Conservation (phyloP, 2,888 invertebrate genomes). For the Lypha dubia region DNA sequence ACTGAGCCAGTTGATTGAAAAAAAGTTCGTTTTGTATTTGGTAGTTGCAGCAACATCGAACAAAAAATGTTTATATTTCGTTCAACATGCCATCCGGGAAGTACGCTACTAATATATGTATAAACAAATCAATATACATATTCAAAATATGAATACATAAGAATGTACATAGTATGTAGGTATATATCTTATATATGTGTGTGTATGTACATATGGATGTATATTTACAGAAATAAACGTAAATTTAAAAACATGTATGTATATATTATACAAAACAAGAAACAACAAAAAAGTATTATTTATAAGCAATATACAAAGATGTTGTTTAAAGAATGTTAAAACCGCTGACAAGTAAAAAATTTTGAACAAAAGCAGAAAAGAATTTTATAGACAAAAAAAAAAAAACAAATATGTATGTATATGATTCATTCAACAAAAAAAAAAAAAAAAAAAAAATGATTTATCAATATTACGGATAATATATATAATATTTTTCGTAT, state of each 20-base stretch:
- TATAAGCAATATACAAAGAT: conserved; percentile 21
- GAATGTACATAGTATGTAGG: not conserved
- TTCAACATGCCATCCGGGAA: conserved; percentile 81
- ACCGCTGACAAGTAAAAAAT: conserved; percentile 53
- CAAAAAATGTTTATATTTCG: conserved; percentile 78
- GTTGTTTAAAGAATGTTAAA: conserved; percentile 59
- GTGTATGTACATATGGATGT: not conserved
- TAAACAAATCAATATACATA: conserved; percentile 79
- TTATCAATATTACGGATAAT: not conserved
- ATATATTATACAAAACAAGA: conserved; percentile 9
- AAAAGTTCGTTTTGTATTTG: conserved; percentile 8
- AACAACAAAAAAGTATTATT: not conserved
- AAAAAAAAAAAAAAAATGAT: too few relatives aligned
- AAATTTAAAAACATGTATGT: not conserved
- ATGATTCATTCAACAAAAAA: conserved; percentile 41
- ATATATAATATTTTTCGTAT: conserved; percentile 19
- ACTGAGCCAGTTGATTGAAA: conserved; percentile 4
- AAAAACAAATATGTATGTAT: not conserved
- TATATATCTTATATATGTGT: too few relatives aligned
- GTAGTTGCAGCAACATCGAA: conserved; percentile 8
- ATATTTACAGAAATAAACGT: not conserved
- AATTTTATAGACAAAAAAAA: conserved; percentile 24
- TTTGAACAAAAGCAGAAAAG: conserved; percentile 1
- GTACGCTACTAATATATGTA: conserved; percentile 78
- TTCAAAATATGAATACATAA: conserved; percentile 20